Conservation (phyloP, 1,140 invertebrate species). For the Reticulitermes speratus region DNA sequence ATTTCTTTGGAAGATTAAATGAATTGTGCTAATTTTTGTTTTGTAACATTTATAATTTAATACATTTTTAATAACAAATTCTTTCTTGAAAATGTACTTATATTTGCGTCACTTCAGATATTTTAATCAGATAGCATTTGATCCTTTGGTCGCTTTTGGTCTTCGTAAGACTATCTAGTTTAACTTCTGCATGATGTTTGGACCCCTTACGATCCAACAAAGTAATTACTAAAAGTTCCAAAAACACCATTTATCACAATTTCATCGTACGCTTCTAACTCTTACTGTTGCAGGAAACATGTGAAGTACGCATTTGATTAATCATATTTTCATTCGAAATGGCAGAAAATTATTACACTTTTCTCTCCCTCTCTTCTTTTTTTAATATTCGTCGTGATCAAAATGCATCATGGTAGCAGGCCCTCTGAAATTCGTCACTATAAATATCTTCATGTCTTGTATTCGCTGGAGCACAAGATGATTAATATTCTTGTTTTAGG, state of each 20-base stretch:
- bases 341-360: background rate
- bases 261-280: background rate
- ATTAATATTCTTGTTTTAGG: background rate
- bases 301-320: background rate
- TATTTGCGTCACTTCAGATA: no score
- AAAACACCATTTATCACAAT: conserved; percentile 4
- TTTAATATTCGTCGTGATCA: background rate
- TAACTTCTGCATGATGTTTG: background rate
- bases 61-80: no score
- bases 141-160: background rate
- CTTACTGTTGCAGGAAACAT: background rate
- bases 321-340: background rate
- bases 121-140: background rate
- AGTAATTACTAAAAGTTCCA: conserved; percentile 10
- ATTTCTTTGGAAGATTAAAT: no score
- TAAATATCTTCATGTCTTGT: background rate
- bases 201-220: background rate
- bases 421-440: background rate
- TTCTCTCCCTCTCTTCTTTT: background rate
- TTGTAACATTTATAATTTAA: no score
- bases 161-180: background rate
- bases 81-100: no score
- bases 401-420: background rate
- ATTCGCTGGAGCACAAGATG: background rate
- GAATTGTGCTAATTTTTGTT: no score